Evolutionary conservation across 2,113 vertebrate genomes (phyloP).

Genomic region (Istiophorus platypterus): DNA sequence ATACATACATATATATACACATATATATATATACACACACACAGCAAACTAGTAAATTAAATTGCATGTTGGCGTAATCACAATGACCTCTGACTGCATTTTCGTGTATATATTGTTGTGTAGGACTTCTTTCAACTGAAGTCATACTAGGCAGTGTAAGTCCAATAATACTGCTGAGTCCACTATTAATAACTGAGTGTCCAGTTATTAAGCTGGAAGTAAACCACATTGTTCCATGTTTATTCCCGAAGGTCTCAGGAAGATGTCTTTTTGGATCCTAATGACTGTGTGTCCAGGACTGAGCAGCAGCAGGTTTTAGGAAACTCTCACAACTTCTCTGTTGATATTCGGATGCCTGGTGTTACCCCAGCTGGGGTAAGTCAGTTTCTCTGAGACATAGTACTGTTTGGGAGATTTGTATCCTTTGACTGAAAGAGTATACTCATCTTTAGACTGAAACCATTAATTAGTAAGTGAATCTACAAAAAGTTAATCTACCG

Average conservation of each 20-base stretch:
- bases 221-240: neutral
- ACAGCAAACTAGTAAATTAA: too few relatives aligned
- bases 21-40: too few relatives aligned
- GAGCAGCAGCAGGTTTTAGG: conserved; percentile 80
- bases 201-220: neutral
- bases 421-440: neutral
- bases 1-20: too few relatives aligned
- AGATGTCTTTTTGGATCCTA: conserved; percentile 79
- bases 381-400: neutral
- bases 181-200: too few relatives aligned
- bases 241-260: conserved; percentile 88
- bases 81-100: too few relatives aligned
- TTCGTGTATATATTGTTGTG: neutral
- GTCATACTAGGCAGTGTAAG: neutral
- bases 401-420: neutral
- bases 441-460: neutral
- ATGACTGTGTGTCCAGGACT: conserved; percentile 86
- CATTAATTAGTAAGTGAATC: neutral
- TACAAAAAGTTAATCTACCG: too few relatives aligned
- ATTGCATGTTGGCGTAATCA: too few relatives aligned
- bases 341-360: conserved; percentile 95
- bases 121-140: too few relatives aligned
- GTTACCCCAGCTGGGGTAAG: conserved; percentile 90
- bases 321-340: conserved; percentile 88
- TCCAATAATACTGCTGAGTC: neutral